Evolutionary conservation across 2,797 vertebrate genomes (phyloP), one percentile per base, ranked within the genome.

Genomic region (Syndactyla subalaris): DNA sequence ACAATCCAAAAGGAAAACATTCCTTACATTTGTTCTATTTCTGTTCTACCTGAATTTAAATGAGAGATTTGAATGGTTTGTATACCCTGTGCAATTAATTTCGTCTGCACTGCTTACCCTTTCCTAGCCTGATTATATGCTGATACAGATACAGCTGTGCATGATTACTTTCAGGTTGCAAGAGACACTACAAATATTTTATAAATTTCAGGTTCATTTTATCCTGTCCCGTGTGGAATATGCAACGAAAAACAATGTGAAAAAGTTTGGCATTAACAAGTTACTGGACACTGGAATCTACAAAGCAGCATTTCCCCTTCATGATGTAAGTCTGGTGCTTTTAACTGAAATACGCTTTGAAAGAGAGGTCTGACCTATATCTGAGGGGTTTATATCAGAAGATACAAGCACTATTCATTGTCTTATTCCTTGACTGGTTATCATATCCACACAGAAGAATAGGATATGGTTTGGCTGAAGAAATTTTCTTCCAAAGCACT

Each of bases 241-340:
- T 92, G 98, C 98, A 89, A 93, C 98, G 55, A 97, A 98, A 89
- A 98, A 98, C 45, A 98, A 78, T 7, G 91, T 98, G 39, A 99
- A 97, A 95, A 99, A 99, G 96, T 99, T 99, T 97, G 99, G 99
- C 70, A 99, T 99, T 97, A 99, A 97, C 84, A 99, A 98, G 84
- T 98, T 99, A 57, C 95, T 99, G 88, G 98, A 98, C 74, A 77
- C 98, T 52, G 98, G 98, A 9, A 98, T 99, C 81, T 99, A 99
- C 98, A 99, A 99, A 94, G 99, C 98, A 8, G 99, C 99, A 13
- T 99, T 99, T 96, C 99, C 99, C 54, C 98, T 99, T 66, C 99
- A 99, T 74, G 99, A 99, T 8, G 99, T 99, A 98, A 98, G 99
- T 97, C 41, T 14, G 19, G 24, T 45, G 34, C 38, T 82, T 89